Conservation (phyloP, 2,797 vertebrate genomes). For the Centropyge bicolor region DNA sequence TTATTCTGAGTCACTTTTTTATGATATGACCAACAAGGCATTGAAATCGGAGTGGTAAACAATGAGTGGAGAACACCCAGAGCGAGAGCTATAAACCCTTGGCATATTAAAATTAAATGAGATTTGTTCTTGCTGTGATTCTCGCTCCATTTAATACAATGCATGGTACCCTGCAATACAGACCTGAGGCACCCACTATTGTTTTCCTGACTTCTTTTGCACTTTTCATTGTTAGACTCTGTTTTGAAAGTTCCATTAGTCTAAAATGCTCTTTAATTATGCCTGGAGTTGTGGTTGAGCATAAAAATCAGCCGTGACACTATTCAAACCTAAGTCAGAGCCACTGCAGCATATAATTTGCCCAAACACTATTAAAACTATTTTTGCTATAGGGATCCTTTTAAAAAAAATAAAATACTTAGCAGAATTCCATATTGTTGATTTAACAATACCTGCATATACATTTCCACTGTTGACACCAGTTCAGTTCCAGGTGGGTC, state of each 20-base stretch:
- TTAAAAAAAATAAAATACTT: too few species aligned
- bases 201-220: constrained; percentile 21
- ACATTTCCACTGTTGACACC: not conserved
- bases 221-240: constrained; percentile 1
- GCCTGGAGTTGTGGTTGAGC: not conserved
- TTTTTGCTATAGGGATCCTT: not conserved
- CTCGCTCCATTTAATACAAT: constrained; percentile 41
- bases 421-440: not conserved
- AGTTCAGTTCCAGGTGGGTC: not conserved
- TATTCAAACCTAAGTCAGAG: not conserved
- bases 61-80: constrained; percentile 27
- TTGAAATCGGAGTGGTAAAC: constrained; percentile 56
- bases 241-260: constrained; percentile 13
- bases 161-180: not conserved
- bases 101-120: constrained; percentile 58
- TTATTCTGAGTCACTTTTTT: constrained; percentile 28
- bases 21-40: constrained; percentile 44
- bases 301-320: not conserved
- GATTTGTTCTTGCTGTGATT: constrained; percentile 43
- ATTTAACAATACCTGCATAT: not conserved
- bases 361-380: not conserved
- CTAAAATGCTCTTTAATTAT: not conserved
- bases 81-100: constrained; percentile 21
- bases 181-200: constrained; percentile 15
- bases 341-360: constrained; percentile 1